These are phyloP conservation scores for Embiotoca jacksoni DNA, from an alignment of 2,113 vertebrate genomes.

Conservation along the genomic window DNA sequence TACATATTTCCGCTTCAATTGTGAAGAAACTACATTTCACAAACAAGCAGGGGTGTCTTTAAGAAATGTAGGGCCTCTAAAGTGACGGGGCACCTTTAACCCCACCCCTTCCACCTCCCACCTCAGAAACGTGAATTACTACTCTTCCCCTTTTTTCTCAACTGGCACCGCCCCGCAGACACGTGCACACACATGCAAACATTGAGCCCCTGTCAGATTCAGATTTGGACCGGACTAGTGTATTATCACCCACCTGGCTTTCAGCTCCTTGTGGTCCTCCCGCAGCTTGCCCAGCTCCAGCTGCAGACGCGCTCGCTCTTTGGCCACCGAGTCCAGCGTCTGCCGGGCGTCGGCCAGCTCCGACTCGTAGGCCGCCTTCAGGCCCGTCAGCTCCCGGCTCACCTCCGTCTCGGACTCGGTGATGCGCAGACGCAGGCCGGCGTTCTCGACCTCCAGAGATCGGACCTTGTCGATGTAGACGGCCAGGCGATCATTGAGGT, in stretches of 20 bases:
- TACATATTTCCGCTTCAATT: rapidly evolving
- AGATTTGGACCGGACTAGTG: neutral
- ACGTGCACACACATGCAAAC: neutral
- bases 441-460: conserved; percentile 94
- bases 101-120: neutral
- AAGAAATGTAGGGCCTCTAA: neutral
- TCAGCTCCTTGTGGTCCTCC: conserved; percentile 95
- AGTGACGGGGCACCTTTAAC: neutral
- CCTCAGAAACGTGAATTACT: neutral
- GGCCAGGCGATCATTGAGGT: conserved; percentile 96
- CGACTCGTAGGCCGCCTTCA: conserved; percentile 94
- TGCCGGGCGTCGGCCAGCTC: conserved; percentile 96
- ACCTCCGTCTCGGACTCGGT: conserved; percentile 96
- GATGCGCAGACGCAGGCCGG: conserved; percentile 93
- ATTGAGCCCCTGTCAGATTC: no score
- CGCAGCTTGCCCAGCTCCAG: conserved; percentile 93
- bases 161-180: neutral
- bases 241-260: conserved; percentile 88
- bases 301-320: conserved; percentile 94
- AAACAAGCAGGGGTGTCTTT: conserved; percentile 1
- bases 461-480: conserved; percentile 98
- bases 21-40: neutral
- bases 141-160: neutral
- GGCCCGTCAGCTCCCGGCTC: conserved; percentile 92
- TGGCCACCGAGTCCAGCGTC: conserved; percentile 97